Evolutionary conservation across 2,797 vertebrate species (phyloP), one percentile per base, ranked within the genome.

Genomic region (Hyperoplus immaculatus): DNA sequence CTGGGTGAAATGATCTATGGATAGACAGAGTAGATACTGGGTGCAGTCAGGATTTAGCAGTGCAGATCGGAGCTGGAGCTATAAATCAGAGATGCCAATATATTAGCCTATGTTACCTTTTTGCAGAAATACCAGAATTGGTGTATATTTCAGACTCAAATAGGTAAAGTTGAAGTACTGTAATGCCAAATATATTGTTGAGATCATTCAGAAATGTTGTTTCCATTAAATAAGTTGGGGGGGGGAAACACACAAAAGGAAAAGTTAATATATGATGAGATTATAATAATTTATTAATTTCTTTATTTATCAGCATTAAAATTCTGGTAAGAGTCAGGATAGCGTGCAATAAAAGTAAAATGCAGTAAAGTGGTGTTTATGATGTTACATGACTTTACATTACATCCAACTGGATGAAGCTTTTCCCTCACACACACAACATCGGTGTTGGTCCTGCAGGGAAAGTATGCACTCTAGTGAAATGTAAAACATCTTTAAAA

Each of bases 1-100:
- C 5, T 29, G 13, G 8, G 59, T 49, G 21, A 59, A 80, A 62
- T 39, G 5, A 51, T 72, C 61, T 65, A 65, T 41, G 18, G 36
- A 71, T 56, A 10, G 15, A 45, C 7, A 14, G 14, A n/a, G 15
- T 8, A 51, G 11, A 18, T 18, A 38, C n/a, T 1, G 10, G 45
- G 54, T 57, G 56, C 43, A 46, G 38, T 45, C 45, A 36, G 36
- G 56, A 54, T 15, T 60, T n/a, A 53, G 42, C 16, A 21, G 29
- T 41, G n/a, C 12, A 70, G 16, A 29, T 47, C 16, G 16, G 0
- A 53, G 1, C 8, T 36, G 8, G 55, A 38, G 46, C 16, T 38
- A 49, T 10, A 51, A 36, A 50, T 70, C 1, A 6, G 38, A 5
- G 9, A 47, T 16, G 12, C 18, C 9, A 4, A 29, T 38, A 39